Conservation (phyloP, 2,888 invertebrate genomes). For the Nephrotoma appendiculata region DNA sequence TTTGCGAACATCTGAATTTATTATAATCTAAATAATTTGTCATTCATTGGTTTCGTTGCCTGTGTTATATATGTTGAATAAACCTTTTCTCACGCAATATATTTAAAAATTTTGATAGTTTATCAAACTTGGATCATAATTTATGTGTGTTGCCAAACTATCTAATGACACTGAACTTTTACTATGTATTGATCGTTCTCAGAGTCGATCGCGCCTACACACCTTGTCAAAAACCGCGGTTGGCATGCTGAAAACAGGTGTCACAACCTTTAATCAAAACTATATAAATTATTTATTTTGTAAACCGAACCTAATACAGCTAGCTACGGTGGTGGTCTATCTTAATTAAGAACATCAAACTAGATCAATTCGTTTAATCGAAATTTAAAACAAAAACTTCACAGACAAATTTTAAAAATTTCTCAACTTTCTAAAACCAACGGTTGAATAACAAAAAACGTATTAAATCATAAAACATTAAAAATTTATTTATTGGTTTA, state of each 20-base stretch:
- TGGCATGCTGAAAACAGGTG: not conserved
- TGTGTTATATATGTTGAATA: too few species aligned
- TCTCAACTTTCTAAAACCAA: not conserved
- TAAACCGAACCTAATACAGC: not conserved
- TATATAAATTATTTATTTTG: not conserved
- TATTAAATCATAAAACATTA: not conserved
- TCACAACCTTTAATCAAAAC: not conserved
- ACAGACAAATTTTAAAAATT: not conserved
- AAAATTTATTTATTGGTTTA: not conserved
- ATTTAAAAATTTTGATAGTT: not conserved
- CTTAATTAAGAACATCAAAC: not conserved
- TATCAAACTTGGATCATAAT: too few species aligned
- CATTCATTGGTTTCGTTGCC: not conserved
- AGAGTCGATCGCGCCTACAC: not conserved
- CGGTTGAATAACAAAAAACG: not conserved
- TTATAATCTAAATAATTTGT: not conserved
- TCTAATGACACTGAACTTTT: not conserved
- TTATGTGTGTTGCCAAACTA: not conserved
- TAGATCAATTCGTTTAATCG: not conserved
- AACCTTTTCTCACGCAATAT: not conserved
- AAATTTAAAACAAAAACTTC: not conserved
- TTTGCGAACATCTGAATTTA: too few species aligned
- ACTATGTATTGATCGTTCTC: not conserved
- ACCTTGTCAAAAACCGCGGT: not conserved
- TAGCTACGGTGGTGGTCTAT: not conserved